Base-by-base conservation (phyloP, 1,140 invertebrate species). In the Pseudomyrmex dendroicus region DNA sequence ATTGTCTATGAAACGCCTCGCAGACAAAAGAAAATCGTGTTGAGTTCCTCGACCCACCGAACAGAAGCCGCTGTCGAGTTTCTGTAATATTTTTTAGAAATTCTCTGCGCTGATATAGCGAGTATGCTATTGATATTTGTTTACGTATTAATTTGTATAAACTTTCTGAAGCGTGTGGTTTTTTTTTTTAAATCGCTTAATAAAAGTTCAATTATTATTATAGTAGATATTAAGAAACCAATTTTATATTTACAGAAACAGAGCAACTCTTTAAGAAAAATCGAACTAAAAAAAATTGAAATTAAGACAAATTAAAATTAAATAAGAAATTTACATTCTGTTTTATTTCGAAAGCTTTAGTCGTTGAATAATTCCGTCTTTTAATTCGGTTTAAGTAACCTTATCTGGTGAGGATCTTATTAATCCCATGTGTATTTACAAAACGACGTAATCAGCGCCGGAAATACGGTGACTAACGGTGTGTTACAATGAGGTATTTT, bases 341-440 rank as follows among this genome's bases (percentile, higher is more conserved):
- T 7, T 35, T 35, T 35, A 35, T 35, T 35, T 35, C 5, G 35
- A 35, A 35, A 35, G 35, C 35, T 35, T 35, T 35, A 35, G 35
- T 35, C 35, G 35, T 35, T 35, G 35, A 35, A 35, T 35, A 35
- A 35, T 35, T 35, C 35, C 35, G 35, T 35, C 35, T 35, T n/a
- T 46, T 44, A 46, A 46, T 66, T 52, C 8, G 15, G 35, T 66
- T 46, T 17, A n/a, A 66, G 35, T 66, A 48, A 66, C n/a, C 10
- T 10, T 10, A 3, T 17, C 35, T 44, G 17, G n/a, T 91, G 88
- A 88, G 89, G 91, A 91, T 92, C 91, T 93, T 93, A 93, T 93
- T 93, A 93, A 92, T 92, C 90, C 90, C 87, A 91, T 90, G 90
- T 91, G 89, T 91, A 91, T 90, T 87, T 92, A 92, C 91, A 91